phyloP scores from a whole-genome alignment of 2,888 invertebrate genomes.

The Synanthedon vespiformis region DNA sequence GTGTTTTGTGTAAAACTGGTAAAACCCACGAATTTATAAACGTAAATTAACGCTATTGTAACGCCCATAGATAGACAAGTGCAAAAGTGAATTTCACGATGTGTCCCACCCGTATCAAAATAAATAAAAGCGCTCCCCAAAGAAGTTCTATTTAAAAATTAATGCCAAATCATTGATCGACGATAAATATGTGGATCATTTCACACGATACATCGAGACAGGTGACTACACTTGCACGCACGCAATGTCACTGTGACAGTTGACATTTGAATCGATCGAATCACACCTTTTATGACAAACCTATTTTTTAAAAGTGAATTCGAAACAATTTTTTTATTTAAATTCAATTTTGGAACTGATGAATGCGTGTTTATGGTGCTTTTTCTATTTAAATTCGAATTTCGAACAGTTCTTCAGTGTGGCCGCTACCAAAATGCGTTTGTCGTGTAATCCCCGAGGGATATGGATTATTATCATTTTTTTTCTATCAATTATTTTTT shows the following conservation, averaged over 20 bases:
- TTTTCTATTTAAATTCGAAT: constrained; percentile 40
- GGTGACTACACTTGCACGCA: constrained; percentile 44
- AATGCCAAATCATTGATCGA: constrained; percentile 60
- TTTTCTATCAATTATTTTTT: constrained; percentile 51
- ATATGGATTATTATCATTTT: constrained; percentile 45
- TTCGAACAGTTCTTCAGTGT: constrained; percentile 51
- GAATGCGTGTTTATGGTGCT: constrained; percentile 14
- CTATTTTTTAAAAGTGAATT: constrained; percentile 15
- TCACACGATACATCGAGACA: constrained; percentile 45
- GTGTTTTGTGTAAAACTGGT: too few species aligned
- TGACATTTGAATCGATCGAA: constrained; percentile 31
- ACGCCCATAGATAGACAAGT: not conserved
- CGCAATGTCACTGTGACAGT: constrained; percentile 19
- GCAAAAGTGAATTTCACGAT: not conserved
- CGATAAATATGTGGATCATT: constrained; percentile 41
- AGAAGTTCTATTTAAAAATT: constrained; percentile 42
- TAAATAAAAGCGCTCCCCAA: constrained; percentile 31
- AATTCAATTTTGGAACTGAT: constrained; percentile 8
- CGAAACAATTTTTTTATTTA: not conserved
- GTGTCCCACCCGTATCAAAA: not conserved
- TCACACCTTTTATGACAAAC: constrained; percentile 27
- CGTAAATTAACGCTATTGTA: constrained; percentile 8
- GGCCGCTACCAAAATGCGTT: constrained; percentile 63
- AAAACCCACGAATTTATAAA: constrained; percentile 9
- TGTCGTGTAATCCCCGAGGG: constrained; percentile 67